phyloP scores from a whole-genome alignment of 2,888 invertebrate genomes.

The Melieria omissa region DNA sequence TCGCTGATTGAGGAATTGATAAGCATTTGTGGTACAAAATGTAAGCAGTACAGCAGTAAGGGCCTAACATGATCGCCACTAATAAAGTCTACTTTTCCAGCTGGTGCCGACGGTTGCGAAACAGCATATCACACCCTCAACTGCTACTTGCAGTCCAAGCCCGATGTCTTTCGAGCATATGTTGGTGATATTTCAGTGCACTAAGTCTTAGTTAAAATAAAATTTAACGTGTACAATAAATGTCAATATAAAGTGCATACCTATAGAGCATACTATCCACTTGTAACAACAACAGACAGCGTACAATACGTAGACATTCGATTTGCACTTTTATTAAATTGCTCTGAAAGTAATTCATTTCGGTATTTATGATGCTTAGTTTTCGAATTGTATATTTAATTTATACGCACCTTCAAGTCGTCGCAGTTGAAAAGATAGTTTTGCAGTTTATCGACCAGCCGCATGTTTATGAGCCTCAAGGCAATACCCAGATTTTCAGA shows the following conservation, averaged over 20 bases:
- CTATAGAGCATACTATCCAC: slow-evolving; percentile 57
- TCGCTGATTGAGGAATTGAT: slow-evolving; percentile 48
- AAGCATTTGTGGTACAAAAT: slow-evolving; percentile 55
- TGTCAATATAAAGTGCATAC: slow-evolving; percentile 50
- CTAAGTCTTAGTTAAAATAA: background rate
- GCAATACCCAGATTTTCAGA: slow-evolving; percentile 68
- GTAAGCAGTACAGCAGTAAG: slow-evolving; percentile 47
- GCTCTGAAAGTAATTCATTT: slow-evolving; percentile 48
- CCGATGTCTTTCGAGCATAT: slow-evolving; percentile 16
- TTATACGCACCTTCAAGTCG: slow-evolving; percentile 57
- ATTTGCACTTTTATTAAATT: slow-evolving; percentile 70
- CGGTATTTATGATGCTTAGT: background rate
- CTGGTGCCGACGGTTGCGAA: slow-evolving; percentile 61
- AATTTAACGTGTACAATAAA: background rate
- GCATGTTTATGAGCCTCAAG: slow-evolving; percentile 51
- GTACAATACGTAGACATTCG: slow-evolving; percentile 68
- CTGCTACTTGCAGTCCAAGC: slow-evolving; percentile 60
- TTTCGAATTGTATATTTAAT: slow-evolving; percentile 7
- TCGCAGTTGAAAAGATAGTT: slow-evolving; percentile 59
- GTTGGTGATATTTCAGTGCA: too few species aligned
- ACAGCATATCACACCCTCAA: slow-evolving; percentile 56
- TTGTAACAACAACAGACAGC: slow-evolving; percentile 58
- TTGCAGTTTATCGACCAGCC: slow-evolving; percentile 56
- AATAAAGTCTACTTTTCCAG: slow-evolving; percentile 46
- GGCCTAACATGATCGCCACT: background rate